A percentile compares a stretch with the other conserved stretches of the same genome.
These are phyloP conservation scores for Morone saxatilis DNA, from an alignment of 2,113 vertebrate genomes.

Conservation along the genomic window DNA sequence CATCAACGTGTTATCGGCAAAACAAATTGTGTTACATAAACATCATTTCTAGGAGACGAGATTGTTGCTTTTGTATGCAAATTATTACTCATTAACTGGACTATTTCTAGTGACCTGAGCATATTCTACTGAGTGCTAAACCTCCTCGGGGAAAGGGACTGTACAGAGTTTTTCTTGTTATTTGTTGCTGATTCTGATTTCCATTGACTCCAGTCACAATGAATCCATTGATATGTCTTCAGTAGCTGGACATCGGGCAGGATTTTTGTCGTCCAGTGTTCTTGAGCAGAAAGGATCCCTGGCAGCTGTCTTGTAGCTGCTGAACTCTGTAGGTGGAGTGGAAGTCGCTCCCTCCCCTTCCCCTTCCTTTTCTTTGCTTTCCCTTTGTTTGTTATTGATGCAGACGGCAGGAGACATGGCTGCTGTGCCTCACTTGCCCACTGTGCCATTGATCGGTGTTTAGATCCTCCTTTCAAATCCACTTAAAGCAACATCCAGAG, in stretches of 20 bases:
- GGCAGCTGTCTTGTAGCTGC: slow-evolving; percentile 32
- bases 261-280: not conserved
- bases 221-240: not conserved
- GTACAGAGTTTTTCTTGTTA: not conserved
- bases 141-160: not conserved
- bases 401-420: slow-evolving; percentile 38
- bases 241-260: not conserved
- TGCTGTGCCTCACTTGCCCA: slow-evolving; percentile 45
- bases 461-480: slow-evolving; percentile 47
- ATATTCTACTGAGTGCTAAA: not conserved
- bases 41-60: not conserved
- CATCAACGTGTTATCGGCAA: not conserved
- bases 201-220: not conserved
- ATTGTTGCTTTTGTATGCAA: not conserved
- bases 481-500: slow-evolving; percentile 46
- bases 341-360: slow-evolving; percentile 9
- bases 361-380: slow-evolving; percentile 23
- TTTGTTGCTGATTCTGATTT: slow-evolving; percentile 13
- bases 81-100: not conserved
- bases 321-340: slow-evolving; percentile 28
- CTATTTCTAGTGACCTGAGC: not conserved
- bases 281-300: slow-evolving; percentile 4
- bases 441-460: slow-evolving; percentile 69
- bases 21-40: not conserved
- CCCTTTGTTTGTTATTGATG: slow-evolving; percentile 51